Evolutionary conservation across 2,797 vertebrate species (phyloP), one percentile per base, ranked within the genome.

Genomic region (Danio albolineatus): DNA sequence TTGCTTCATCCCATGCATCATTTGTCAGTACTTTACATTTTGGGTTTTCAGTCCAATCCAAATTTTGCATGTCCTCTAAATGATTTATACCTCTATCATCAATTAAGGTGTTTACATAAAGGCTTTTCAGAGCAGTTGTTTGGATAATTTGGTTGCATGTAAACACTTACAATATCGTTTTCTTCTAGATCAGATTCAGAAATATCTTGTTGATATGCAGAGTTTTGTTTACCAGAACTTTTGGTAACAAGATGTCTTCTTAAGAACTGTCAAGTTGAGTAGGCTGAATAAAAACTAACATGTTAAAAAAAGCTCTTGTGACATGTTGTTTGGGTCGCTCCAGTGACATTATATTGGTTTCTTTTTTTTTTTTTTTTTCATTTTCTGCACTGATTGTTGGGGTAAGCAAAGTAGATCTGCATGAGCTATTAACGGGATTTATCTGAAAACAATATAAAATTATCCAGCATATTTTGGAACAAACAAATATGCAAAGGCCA

Each of bases 221-320:
- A 41, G 61, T n/a, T 66, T 9, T 66, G 62, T 66, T 66, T 66
- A 66, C 17, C 4, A 21, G 10, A 14, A 28, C 57, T 28, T 60
- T 60, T 60, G 14, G 14, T 44, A 51, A 36, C 16, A 66, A 36
- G 28, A 59, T 59, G 10, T 59, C 56, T 36, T 53, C 7, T 17
- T 60, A 60, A 7, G 38, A 36, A 53, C 49, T 39, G 66, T 6
- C 69, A 48, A 38, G 13, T 51, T 44, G 5, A 49, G 5, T 8
- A 49, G 65, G 66, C 43, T 46, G 21, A 12, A 38, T 69, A 53
- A 38, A 17, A 17, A 53, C 28, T 7, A 17, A 53, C 39, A 39
- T 53, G 10, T 64, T 3, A 43, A 64, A 59, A 28, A 41, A 43
- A 5, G 10, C 39, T 44, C 16, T 53, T 43, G 6, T 41, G 39